Conservation (phyloP, 2,888 invertebrate genomes). For the Aleiodes leptofemur region DNA sequence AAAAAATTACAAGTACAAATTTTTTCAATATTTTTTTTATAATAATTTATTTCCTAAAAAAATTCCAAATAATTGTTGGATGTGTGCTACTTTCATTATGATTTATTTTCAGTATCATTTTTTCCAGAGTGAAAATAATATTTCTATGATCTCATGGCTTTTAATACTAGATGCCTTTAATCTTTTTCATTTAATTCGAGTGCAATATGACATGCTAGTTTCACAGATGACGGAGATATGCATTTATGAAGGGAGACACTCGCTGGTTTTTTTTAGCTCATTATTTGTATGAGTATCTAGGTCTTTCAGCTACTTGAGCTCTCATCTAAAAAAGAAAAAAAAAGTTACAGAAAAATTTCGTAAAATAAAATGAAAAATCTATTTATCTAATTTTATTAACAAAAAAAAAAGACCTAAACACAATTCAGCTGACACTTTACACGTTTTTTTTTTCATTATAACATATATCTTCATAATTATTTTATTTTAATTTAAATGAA, state of each 20-base stretch:
- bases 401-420: slow-evolving; percentile 42
- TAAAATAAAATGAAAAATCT: neutral
- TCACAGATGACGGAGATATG: slow-evolving; percentile 56
- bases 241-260: slow-evolving; percentile 58
- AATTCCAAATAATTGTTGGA: no score
- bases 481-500: slow-evolving; percentile 50
- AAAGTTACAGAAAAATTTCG: slow-evolving; percentile 41
- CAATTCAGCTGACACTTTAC: slow-evolving; percentile 45
- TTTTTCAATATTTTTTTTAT: no score
- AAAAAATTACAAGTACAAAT: no score
- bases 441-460: slow-evolving; percentile 31
- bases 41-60: no score
- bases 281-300: slow-evolving; percentile 53
- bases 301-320: slow-evolving; percentile 58
- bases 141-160: neutral
- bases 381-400: slow-evolving; percentile 38
- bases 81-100: no score
- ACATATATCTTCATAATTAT: slow-evolving; percentile 43
- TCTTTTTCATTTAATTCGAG: slow-evolving; percentile 23
- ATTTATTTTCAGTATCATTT: no score
- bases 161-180: neutral
- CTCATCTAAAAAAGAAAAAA: slow-evolving; percentile 46
- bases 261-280: slow-evolving; percentile 53
- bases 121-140: no score
- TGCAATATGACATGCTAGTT: slow-evolving; percentile 18